phyloP scores from a whole-genome alignment of 2,113 vertebrate genomes.

The Collichthys lucidus region DNA sequence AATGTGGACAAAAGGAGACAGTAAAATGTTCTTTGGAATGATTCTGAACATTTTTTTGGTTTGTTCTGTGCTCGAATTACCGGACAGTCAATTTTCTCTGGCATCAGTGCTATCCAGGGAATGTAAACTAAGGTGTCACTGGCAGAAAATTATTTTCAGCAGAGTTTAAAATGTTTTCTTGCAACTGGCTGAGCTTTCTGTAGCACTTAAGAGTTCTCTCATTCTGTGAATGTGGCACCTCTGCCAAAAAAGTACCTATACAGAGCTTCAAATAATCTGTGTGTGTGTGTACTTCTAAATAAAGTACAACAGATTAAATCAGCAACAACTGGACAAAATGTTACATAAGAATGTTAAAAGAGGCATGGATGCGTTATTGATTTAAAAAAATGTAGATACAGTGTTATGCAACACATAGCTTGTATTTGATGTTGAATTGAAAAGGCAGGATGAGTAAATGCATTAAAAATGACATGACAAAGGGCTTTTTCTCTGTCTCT shows the following conservation, averaged over 20 bases:
- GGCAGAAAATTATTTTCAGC: not conserved
- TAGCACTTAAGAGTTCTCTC: not conserved
- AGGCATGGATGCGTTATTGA: slow-evolving; percentile 13
- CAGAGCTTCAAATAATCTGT: not conserved
- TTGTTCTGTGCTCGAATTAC: not conserved
- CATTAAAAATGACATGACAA: not conserved
- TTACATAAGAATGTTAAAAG: not conserved
- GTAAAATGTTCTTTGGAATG: no score
- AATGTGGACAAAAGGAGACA: slow-evolving; percentile 18
- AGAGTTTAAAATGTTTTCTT: not conserved
- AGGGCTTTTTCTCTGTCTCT: not conserved
- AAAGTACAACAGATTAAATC: not conserved
- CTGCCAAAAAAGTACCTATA: not conserved
- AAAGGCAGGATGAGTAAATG: not conserved
- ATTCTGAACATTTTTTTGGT: not conserved
- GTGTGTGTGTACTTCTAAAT: not conserved
- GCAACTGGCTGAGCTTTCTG: not conserved
- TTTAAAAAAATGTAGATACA: not conserved
- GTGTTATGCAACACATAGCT: slow-evolving; percentile 16
- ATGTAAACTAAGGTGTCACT: not conserved
- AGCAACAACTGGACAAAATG: not conserved
- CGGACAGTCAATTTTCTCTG: not conserved
- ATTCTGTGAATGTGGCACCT: not conserved
- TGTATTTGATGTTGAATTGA: slow-evolving; percentile 14
- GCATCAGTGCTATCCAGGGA: not conserved